These are phyloP conservation scores for Macrotus californicus DNA, from an alignment of 2,113 vertebrate genomes.

Conservation along the genomic window DNA sequence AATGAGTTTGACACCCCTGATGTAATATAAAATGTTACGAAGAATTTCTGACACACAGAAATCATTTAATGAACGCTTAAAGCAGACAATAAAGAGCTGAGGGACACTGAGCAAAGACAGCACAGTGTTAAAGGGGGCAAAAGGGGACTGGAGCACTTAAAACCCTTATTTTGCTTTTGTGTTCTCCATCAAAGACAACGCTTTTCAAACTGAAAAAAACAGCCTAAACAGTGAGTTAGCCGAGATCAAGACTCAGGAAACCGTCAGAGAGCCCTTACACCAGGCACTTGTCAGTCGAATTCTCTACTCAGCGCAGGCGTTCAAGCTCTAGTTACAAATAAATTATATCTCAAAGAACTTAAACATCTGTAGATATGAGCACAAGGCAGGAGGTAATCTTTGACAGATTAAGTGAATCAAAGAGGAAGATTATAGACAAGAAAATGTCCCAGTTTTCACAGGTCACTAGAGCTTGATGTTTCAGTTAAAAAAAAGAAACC, in stretches of 20 bases:
- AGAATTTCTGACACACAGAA: neutral
- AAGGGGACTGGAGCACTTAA: neutral
- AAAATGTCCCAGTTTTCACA: constrained; percentile 3
- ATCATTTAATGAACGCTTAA: neutral
- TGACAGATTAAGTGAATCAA: neutral
- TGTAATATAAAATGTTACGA: neutral
- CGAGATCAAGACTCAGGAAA: neutral
- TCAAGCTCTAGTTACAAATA: neutral
- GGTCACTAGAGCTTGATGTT: neutral
- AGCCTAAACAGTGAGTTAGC: neutral
- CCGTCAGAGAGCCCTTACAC: neutral
- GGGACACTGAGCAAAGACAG: neutral
- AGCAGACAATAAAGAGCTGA: neutral
- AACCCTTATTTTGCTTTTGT: neutral
- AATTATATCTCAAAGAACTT: neutral
- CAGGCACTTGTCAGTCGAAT: neutral
- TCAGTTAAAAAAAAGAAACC: neutral
- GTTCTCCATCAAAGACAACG: neutral
- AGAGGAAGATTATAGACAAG: neutral
- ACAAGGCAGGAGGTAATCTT: neutral
- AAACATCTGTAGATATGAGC: neutral
- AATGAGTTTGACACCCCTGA: too few species aligned
- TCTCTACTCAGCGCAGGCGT: neutral
- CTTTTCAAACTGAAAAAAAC: neutral
- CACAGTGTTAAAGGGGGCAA: neutral